A percentile compares a stretch with the other conserved stretches of the same genome.
phyloP scores from a whole-genome alignment of 2,797 vertebrate species.

The Danio choprae region DNA sequence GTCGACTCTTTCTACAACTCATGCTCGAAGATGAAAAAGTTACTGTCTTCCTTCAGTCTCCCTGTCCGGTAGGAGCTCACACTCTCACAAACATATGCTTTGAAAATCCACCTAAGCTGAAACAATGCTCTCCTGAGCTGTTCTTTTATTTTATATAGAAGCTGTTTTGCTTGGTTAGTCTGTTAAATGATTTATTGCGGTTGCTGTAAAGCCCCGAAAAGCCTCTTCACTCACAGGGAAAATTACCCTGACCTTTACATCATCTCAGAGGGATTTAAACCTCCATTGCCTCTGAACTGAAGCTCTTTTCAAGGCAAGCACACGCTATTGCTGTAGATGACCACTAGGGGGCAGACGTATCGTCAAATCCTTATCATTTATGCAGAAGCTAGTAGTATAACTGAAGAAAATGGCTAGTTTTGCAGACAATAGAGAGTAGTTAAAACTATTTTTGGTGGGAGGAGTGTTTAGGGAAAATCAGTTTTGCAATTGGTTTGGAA shows the following conservation, averaged over 20 bases:
- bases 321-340: slow-evolving; percentile 5
- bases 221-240: slow-evolving; percentile 29
- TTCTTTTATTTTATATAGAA: slow-evolving; percentile 24
- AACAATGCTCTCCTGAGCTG: not conserved
- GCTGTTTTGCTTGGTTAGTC: slow-evolving; percentile 20
- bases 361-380: not conserved
- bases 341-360: slow-evolving; percentile 66
- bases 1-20: slow-evolving; percentile 95
- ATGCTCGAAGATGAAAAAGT: slow-evolving; percentile 99
- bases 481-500: not conserved
- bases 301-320: not conserved
- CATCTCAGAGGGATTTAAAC: slow-evolving; percentile 38
- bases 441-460: not conserved
- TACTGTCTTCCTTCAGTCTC: slow-evolving; percentile 98
- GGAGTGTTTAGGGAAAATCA: not conserved
- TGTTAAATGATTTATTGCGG: slow-evolving; percentile 40
- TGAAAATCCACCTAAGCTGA: slow-evolving; percentile 10
- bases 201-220: slow-evolving; percentile 31
- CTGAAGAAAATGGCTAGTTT: not conserved
- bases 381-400: not conserved
- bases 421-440: not conserved
- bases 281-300: slow-evolving; percentile 10
- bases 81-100: not conserved
- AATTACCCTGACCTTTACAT: slow-evolving; percentile 42
- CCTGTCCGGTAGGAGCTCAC: slow-evolving; percentile 87